Base-by-base conservation (phyloP, 2,113 vertebrate genomes). In the Rhynchopsitta pachyrhyncha region DNA sequence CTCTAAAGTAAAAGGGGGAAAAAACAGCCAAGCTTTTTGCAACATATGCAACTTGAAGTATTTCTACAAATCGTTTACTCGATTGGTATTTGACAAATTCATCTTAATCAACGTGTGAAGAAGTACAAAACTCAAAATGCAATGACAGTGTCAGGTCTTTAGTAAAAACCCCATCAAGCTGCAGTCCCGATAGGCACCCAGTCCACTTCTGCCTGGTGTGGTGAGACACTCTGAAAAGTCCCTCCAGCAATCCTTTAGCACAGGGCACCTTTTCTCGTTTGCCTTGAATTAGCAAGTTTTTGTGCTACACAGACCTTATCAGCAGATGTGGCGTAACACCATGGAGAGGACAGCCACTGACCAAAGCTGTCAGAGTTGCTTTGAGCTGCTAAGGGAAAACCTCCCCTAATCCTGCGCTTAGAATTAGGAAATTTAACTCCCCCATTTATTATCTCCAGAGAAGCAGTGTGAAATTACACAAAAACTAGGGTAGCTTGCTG, bases 181-280 rank as follows among this genome's bases (percentile, higher is more conserved):
- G 1, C 50, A 59, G 52, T 46, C 27, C 46, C 0, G 0, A 55
- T 17, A 70, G 55, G 53, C 60, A 18, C 52, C 86, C n/a, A 50
- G 3, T 14, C 12, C 5, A 2, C 25, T 79, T 69, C 63, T 79
- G 57, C 42, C 46, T 33, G 15, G 14, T 42, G 49, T 7, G 35
- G 4, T n/a, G 29, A 57, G 73, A 55, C 0, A 5, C 69, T 53
- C 1, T 0, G 29, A 25, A 33, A 69, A 86, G 59, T 22, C 82
- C 50, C 62, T 44, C 0, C 0, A 74, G 31, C 16, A 53, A 13
- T 27, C 44, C 10, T 8, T 52, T 14, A 64, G 55, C 41, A 20
- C 47, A 31, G 49, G 37, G 24, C 31, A 52, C 23, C 19, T 93
- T 31, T 53, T 13, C 46, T 39, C 4, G 0, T 31, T 22, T 53